phyloP scores from a whole-genome alignment of 2,888 invertebrate species.

The Papilio elwesi region DNA sequence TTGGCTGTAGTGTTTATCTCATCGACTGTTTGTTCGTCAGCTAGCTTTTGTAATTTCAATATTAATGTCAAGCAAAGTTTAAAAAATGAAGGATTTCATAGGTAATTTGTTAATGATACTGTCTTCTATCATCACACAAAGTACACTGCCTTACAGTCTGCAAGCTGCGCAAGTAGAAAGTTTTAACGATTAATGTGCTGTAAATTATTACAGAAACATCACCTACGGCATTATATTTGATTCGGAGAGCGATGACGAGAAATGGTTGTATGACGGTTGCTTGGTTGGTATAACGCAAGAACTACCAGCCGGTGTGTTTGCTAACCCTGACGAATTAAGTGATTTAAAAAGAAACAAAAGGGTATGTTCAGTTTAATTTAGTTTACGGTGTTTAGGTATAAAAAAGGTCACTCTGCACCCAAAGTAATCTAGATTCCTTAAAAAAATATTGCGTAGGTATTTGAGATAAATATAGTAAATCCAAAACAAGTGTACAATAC shows the following conservation, averaged over 20 bases:
- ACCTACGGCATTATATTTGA: conserved; percentile 62
- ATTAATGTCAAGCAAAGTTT: conserved; percentile 63
- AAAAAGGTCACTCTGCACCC: no score
- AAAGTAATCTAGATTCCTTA: background rate
- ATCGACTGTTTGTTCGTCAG: conserved; percentile 44
- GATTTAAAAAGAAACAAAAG: conserved; percentile 58
- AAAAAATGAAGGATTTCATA: conserved; percentile 69
- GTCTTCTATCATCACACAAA: no score
- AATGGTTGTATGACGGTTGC: conserved; percentile 59
- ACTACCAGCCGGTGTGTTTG: conserved; percentile 67
- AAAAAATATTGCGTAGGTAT: no score
- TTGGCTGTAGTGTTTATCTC: conserved; percentile 5
- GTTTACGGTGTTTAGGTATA: background rate
- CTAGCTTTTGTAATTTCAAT: conserved; percentile 60
- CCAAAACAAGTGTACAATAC: no score
- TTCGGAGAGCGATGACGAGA: conserved; percentile 46
- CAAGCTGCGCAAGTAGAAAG: no score
- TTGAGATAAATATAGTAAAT: no score
- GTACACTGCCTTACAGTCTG: no score
- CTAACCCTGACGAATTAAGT: conserved; percentile 68
- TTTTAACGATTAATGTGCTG: no score
- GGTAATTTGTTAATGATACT: conserved; percentile 55
- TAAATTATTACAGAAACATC: conserved; percentile 60
- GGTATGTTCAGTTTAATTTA: conserved; percentile 47
- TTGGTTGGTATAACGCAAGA: conserved; percentile 63